A percentile compares a stretch with the other conserved stretches of the same genome.
Evolutionary conservation across 2,888 invertebrate species (phyloP).

Genomic region (Apodemia duryi): DNA sequence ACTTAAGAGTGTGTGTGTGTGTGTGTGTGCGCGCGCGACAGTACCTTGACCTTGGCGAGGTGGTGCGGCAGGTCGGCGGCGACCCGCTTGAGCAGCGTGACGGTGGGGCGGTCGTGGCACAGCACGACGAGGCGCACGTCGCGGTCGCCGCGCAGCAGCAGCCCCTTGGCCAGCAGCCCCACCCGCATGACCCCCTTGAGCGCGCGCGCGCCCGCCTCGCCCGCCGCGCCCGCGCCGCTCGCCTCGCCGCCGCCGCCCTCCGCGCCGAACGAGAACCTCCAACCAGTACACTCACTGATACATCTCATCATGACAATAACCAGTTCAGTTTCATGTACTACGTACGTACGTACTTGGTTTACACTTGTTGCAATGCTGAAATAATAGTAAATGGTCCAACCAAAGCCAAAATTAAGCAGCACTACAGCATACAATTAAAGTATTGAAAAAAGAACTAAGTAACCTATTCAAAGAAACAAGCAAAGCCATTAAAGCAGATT

Average conservation of each 20-base stretch:
- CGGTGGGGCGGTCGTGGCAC: conserved; percentile 78
- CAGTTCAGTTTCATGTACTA: too few relatives aligned
- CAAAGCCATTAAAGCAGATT: conserved; percentile 20
- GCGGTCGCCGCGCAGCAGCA: conserved; percentile 93
- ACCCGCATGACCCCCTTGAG: conserved; percentile 98
- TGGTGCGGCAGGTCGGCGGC: conserved; percentile 90
- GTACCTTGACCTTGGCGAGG: conserved; percentile 80
- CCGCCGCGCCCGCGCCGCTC: conserved; percentile 53
- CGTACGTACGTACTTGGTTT: too few relatives aligned
- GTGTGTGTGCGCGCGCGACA: too few relatives aligned
- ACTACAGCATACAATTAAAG: conserved; percentile 19
- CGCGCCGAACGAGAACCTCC: conserved; percentile 64
- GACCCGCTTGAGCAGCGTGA: conserved; percentile 84
- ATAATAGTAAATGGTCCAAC: too few relatives aligned
- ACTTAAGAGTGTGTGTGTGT: too few relatives aligned
- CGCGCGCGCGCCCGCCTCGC: conserved; percentile 79
- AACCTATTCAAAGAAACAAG: conserved; percentile 8
- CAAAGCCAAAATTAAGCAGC: too few relatives aligned
- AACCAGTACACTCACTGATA: too few relatives aligned
- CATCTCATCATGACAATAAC: too few relatives aligned
- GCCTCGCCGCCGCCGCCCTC: conserved; percentile 44
- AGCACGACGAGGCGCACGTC: conserved; percentile 95
- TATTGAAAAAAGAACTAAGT: conserved; percentile 18
- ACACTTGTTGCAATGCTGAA: too few relatives aligned
- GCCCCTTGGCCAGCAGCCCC: conserved; percentile 86